phyloP scores from a whole-genome alignment of 1,140 invertebrate species.

The Pseudoatta argentina region DNA sequence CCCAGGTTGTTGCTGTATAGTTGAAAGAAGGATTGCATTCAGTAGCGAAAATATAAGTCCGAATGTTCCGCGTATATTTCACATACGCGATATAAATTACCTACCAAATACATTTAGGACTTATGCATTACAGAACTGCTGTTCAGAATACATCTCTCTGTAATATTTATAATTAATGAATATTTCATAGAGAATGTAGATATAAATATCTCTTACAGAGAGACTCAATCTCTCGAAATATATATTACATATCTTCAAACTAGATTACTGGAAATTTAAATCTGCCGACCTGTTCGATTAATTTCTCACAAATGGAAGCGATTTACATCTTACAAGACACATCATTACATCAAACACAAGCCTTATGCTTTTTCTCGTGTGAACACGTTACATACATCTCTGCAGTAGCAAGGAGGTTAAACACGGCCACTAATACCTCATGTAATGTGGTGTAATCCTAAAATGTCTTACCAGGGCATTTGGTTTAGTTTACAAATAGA shows the following conservation, averaged over 20 bases:
- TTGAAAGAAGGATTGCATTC: conserved; percentile 25
- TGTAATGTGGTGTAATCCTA: conserved; percentile 57
- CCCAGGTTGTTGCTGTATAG: not conserved
- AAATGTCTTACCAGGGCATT: conserved; percentile 50
- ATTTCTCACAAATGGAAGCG: conserved; percentile 42
- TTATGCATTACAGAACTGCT: not conserved
- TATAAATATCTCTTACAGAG: conserved; percentile 1
- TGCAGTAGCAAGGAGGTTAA: conserved; percentile 58
- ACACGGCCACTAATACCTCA: conserved; percentile 48
- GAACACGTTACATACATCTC: conserved; percentile 39
- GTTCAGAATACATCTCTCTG: conserved; percentile 31
- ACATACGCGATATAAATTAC: conserved; percentile 24
- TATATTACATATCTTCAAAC: conserved; percentile 10
- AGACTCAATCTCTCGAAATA: conserved; percentile 18
- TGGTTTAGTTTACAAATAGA: conserved; percentile 26
- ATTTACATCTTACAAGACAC: conserved; percentile 44
- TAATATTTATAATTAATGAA: conserved; percentile 12
- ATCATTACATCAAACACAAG: conserved; percentile 42
- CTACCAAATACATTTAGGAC: conserved; percentile 20
- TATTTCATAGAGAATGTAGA: conserved; percentile 33
- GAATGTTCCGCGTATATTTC: conserved; percentile 4
- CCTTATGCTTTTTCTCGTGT: conserved; percentile 10
- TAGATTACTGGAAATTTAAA: conserved; percentile 44
- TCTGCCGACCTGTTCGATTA: not conserved
- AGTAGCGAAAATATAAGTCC: conserved; percentile 53